A percentile compares a stretch with the other conserved stretches of the same genome.
Evolutionary conservation across 2,113 vertebrate species (phyloP).

Genomic region (Antidorcas marsupialis): DNA sequence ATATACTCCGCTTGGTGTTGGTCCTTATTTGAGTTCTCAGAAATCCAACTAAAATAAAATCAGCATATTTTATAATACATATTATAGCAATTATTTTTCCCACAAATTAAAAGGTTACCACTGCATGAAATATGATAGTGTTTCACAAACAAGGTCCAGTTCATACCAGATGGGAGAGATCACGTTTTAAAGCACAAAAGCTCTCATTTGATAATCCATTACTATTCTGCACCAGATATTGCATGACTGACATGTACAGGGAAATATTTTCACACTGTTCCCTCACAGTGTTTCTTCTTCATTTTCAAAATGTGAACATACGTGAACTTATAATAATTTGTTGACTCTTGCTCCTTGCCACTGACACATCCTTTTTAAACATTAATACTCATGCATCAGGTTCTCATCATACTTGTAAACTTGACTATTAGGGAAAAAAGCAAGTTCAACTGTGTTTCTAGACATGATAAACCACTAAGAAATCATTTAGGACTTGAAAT

Average conservation of each 20-base stretch:
- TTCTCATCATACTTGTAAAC: not conserved
- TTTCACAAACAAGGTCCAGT: not conserved
- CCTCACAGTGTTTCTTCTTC: not conserved
- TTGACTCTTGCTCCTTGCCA: not conserved
- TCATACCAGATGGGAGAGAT: not conserved
- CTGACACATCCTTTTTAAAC: not conserved
- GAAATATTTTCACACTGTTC: conserved; percentile 13
- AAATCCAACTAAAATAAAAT: not conserved
- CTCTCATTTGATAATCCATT: not conserved
- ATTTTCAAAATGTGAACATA: not conserved
- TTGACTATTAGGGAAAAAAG: not conserved
- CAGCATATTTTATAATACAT: not conserved
- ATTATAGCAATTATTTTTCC: not conserved
- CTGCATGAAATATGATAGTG: not conserved
- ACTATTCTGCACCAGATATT: not conserved
- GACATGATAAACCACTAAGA: not conserved
- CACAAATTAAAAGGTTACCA: not conserved
- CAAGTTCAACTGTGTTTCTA: not conserved
- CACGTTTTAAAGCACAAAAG: not conserved
- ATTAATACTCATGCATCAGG: not conserved
- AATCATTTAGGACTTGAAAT: conserved; percentile 16
- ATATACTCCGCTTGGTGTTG: not conserved
- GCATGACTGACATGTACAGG: not conserved
- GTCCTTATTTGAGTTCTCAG: not conserved
- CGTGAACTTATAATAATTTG: not conserved